Evolutionary conservation across 1,140 invertebrate genomes (phyloP).

Genomic region (Habropoda laboriosa): DNA sequence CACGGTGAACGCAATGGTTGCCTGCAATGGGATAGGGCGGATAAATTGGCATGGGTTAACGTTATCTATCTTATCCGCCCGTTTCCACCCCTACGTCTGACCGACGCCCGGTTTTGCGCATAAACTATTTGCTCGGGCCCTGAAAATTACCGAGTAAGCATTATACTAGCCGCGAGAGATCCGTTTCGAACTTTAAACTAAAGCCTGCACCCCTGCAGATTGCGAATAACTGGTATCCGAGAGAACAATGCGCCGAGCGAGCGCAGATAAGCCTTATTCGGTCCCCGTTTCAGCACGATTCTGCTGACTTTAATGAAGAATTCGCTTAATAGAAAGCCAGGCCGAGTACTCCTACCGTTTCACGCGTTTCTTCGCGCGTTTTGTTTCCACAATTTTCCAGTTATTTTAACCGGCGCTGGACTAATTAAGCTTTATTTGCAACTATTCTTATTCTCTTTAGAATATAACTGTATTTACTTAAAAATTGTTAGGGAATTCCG

Average conservation of each 20-base stretch:
- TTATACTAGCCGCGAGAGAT: slow-evolving; percentile 50
- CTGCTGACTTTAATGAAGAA: slow-evolving; percentile 45
- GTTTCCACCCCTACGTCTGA: slow-evolving; percentile 24
- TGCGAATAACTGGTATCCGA: slow-evolving; percentile 45
- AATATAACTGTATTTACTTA: too few species aligned
- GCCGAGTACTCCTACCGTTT: not conserved
- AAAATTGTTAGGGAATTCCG: too few species aligned
- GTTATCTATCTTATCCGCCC: slow-evolving; percentile 58
- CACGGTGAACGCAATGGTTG: not conserved
- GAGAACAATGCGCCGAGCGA: slow-evolving; percentile 38
- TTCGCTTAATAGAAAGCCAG: slow-evolving; percentile 14
- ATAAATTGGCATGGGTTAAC: slow-evolving; percentile 60
- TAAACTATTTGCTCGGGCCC: slow-evolving; percentile 64
- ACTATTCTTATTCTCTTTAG: too few species aligned
- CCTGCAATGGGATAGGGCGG: slow-evolving; percentile 39
- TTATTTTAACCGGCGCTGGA: too few species aligned
- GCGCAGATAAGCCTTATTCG: slow-evolving; percentile 41
- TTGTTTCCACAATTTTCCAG: not conserved
- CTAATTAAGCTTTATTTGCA: too few species aligned
- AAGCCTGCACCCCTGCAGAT: slow-evolving; percentile 40
- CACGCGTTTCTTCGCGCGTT: not conserved
- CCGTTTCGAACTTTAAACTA: slow-evolving; percentile 58
- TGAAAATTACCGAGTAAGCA: slow-evolving; percentile 69
- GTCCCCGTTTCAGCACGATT: slow-evolving; percentile 5
- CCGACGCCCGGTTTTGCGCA: slow-evolving; percentile 47